Base-by-base conservation (phyloP, 2,888 invertebrate genomes). In the Eudemis profundana region DNA sequence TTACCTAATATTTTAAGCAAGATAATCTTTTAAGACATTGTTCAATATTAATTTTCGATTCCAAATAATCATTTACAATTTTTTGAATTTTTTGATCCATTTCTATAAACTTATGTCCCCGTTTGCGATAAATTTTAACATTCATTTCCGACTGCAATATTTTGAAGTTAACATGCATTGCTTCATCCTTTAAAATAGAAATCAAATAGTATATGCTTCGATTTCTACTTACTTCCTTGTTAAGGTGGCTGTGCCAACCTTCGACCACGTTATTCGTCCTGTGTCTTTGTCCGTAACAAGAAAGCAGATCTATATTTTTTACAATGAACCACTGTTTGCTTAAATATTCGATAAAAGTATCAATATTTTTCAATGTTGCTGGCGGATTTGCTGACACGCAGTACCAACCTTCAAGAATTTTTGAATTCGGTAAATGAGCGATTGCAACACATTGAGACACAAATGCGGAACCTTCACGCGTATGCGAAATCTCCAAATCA, bases 61-160 rank as follows among this genome's bases (percentile, higher is more conserved):
- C 12, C 10, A 36, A 36, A 36, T 36, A 36, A 36, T 10, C 36
- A 36, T 36, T 36, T 10, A 36, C 36, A 36, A 36, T 36, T n/a
- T 36, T 36, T 36, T 36, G 36, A n/a, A 36, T 36, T 36, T 36
- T 36, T 36, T n/a, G 36, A 36, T 36, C 36, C 36, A 36, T 8
- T 8, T 36, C 36, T 36, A n/a, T 36, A 36, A 36, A 36, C 12
- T 36, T 36, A n/a, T 10, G 10, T 10, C 12, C 36, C n/a, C 36
- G 36, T 36, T 36, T 36, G 36, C 36, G 36, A 3, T 36, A 36
- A 36, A 36, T 36, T 36, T 36, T 36, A 3, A 36, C n/a, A 12
- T 8, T 36, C 12, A 36, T 36, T 36, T 36, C 36, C 10, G 36
- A 36, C 36, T 36, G 36, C 36, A 36, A 36, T 12, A 36, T 36